These are phyloP conservation scores for Rhopilema esculentum DNA, from an alignment of 30 jellyfish, hydroid and myxozoan species.

Conservation along the genomic window DNA sequence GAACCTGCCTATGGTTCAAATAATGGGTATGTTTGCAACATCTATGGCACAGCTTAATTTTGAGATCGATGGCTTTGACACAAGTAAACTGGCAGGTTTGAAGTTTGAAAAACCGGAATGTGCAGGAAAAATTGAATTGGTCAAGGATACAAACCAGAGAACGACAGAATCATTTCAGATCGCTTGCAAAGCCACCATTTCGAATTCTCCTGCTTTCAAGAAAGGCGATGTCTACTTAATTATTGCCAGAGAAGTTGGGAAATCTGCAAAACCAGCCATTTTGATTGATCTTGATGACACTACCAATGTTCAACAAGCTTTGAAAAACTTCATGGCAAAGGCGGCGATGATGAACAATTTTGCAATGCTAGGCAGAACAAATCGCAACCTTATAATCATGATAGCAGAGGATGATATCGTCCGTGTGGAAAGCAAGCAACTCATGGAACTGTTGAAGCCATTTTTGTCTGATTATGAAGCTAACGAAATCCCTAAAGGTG, in stretches of 20 bases:
- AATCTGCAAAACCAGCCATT: slow-evolving; percentile 35
- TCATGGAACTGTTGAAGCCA: slow-evolving; percentile 6
- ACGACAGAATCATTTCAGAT: slow-evolving; percentile 22
- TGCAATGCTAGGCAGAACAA: slow-evolving; percentile 29
- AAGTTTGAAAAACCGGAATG: not conserved
- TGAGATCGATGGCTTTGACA: slow-evolving; percentile 38
- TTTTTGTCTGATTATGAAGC: slow-evolving; percentile 23
- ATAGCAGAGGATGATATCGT: slow-evolving; percentile 39
- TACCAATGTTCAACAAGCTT: slow-evolving; percentile 26
- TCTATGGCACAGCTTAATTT: slow-evolving; percentile 4
- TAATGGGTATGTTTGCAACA: slow-evolving; percentile 42
- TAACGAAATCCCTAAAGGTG: slow-evolving; percentile 49
- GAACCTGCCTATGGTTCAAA: slow-evolving; percentile 8
- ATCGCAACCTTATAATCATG: slow-evolving; percentile 33
- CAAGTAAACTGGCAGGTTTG: not conserved
- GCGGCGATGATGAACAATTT: slow-evolving; percentile 12
- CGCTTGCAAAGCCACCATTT: slow-evolving; percentile 27
- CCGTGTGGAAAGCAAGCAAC: slow-evolving; percentile 15
- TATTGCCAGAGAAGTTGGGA: slow-evolving; percentile 34
- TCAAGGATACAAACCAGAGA: slow-evolving; percentile 4
- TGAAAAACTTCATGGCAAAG: slow-evolving; percentile 22
- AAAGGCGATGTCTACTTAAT: slow-evolving; percentile 25
- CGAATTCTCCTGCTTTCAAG: slow-evolving; percentile 21
- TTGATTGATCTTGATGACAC: slow-evolving; percentile 29
- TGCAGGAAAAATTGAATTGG: not conserved